Percentiles rank a stretch among this genome's conserved stretches.
Evolutionary conservation across 1,140 invertebrate species (phyloP).

Genomic region (Ooceraea biroi): DNA sequence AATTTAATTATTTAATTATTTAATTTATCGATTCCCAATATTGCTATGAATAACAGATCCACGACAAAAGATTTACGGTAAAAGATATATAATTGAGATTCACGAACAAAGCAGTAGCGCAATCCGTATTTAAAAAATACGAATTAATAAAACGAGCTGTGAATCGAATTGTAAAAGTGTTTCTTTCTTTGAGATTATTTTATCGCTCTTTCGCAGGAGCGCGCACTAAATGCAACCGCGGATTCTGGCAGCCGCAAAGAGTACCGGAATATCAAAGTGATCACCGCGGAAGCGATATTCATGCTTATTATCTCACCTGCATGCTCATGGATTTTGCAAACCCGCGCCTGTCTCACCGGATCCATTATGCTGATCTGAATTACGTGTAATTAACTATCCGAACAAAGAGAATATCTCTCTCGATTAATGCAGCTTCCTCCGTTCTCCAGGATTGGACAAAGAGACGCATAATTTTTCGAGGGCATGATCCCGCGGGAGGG

Average conservation of each 20-base stretch:
- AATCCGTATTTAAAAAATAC: background rate
- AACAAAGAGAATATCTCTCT: constrained; percentile 33
- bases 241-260: background rate
- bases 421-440: constrained; percentile 43
- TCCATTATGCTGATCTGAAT: constrained; percentile 49
- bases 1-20: too few species aligned
- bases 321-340: constrained; percentile 39
- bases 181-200: background rate
- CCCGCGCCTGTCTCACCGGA: background rate
- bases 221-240: background rate
- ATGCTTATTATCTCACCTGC: constrained; percentile 35
- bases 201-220: background rate
- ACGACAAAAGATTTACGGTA: too few species aligned
- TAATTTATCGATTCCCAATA: too few species aligned
- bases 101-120: too few species aligned
- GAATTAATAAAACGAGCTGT: background rate
- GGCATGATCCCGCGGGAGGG: background rate
- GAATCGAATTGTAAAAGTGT: background rate
- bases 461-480: constrained; percentile 46
- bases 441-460: constrained; percentile 25
- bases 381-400: constrained; percentile 46
- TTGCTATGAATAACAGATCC: too few species aligned
- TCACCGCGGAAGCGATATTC: constrained; percentile 13
- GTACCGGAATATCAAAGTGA: background rate
- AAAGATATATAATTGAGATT: too few species aligned